Conservation (phyloP, 2,113 vertebrate genomes). For the Muntiacus reevesi region DNA sequence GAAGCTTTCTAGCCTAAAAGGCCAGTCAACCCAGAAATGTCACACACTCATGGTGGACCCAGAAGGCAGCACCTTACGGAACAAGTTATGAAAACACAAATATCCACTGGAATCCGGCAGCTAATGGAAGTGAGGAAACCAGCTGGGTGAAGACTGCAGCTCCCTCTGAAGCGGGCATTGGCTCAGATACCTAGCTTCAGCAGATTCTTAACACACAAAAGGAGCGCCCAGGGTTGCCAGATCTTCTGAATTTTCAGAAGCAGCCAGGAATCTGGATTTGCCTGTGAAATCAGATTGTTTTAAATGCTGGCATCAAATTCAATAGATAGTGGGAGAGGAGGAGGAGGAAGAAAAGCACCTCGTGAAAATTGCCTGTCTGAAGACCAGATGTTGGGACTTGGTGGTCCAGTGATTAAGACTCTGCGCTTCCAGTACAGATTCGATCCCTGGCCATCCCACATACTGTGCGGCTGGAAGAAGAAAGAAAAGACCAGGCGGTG, state of each 20-base stretch:
- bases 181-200: not conserved
- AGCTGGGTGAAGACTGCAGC: not conserved
- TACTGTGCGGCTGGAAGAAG: accelerated
- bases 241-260: not conserved
- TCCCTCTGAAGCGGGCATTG: not conserved
- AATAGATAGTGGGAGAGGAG: not conserved
- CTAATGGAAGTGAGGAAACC: not conserved
- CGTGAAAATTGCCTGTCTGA: not conserved
- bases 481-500: not conserved
- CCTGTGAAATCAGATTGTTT: not conserved
- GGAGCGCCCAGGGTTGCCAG: not conserved
- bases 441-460: not conserved
- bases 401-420: not conserved
- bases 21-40: not conserved
- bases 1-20: not conserved
- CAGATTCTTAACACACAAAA: not conserved
- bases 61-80: not conserved
- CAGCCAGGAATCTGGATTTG: conserved; percentile 1
- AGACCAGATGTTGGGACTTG: not conserved
- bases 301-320: not conserved
- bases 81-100: not conserved
- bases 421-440: not conserved
- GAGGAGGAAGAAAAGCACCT: not conserved
- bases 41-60: not conserved
- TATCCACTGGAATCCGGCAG: not conserved